Base-by-base conservation (phyloP, 2,888 invertebrate genomes). In the Nebria brevicollis region DNA sequence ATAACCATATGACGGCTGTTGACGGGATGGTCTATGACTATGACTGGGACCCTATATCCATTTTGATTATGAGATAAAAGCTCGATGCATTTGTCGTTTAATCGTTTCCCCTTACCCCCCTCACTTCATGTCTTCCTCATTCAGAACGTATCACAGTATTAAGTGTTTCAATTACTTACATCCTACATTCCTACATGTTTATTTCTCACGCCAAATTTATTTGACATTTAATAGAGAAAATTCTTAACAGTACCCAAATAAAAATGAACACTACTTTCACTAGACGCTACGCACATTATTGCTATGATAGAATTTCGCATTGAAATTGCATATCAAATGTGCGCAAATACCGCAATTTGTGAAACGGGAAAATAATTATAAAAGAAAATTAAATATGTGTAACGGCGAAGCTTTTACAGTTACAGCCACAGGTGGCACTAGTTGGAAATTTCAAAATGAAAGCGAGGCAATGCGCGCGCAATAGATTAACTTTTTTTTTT, bases 81-180 rank as follows among this genome's bases (percentile, higher is more conserved):
- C 80, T 73, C 80, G 43, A 75, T 75, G 80, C 75, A 64, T 80
- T 80, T 72, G 75, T 75, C 79, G 64, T 80, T 75, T 75, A 80
- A 75, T 80, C 68, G 54, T 54, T 15, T 65, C 75, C 80, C 75
- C 65, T 8, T 11, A 2, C 75, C 34, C 78, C 34, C 78, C 25
- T 20, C 70, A 34, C 70, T 20, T 20, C 25, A 26, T 72, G 42
- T 72, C 80, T 80, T 80, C 80, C 80, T 80, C 80, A 80, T 80
- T 80, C 80, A 75, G 75, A 66, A 54, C 80, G 72, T 75, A 72
- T 80, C 75, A 80, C 80, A 20, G 72, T 20, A 68, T 78, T 80
- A 80, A 80, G 75, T 80, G 80, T 54, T 75, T 80, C 80, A 80
- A 80, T 80, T 80, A 72, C 64, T 73, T 66, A 75, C 80, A 80